Base-by-base conservation (phyloP, 2,797 vertebrate species). In the Apogon hyalosoma region DNA sequence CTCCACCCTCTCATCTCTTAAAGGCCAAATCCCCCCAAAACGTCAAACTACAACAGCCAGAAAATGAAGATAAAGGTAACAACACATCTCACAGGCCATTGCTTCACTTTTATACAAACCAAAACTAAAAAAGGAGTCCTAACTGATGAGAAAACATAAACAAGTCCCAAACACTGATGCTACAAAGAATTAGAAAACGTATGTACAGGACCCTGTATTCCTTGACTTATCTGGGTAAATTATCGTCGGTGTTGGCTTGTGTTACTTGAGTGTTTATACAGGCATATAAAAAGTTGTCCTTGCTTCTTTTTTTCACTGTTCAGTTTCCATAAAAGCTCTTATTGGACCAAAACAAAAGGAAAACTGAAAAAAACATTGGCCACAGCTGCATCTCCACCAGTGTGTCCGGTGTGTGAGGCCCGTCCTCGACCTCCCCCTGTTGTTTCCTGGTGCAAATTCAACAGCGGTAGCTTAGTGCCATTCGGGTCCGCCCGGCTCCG, bases 201-300 rank as follows among this genome's bases (percentile, higher is more conserved):
- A 97, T 98, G 95, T 97, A 97, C 97, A 96, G 96, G 96, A 98
- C 98, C 97, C 97, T 99, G 97, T 98, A 96, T 97, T 96, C 96
- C 95, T 95, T 92, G 64, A 84, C 83, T 78, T 51, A 36, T 88
- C 81, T 64, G 78, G 85, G 88, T 84, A 74, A 85, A 80, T 85
- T 1, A 79, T 76, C 79, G 4, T 75, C 73, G 73, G 77, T 88
- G 87, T 90, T 83, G 88, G 87, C 83, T 87, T 88, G 87, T 89
- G 87, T 86, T 84, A 85, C 38, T 53, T 84, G 72, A 83, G 77
- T 86, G 85, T 90, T 88, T 79, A 62, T 90, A 88, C 88, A 89
- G 86, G 89, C 87, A 78, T 87, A 87, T 38, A 79, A 88, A 80
- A 41, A 63, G 69, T 80, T 73, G 63, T 60, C 57, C 63, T 74